Conservation (phyloP, 2,888 invertebrate genomes). For the Hofmannophila pseudospretella region DNA sequence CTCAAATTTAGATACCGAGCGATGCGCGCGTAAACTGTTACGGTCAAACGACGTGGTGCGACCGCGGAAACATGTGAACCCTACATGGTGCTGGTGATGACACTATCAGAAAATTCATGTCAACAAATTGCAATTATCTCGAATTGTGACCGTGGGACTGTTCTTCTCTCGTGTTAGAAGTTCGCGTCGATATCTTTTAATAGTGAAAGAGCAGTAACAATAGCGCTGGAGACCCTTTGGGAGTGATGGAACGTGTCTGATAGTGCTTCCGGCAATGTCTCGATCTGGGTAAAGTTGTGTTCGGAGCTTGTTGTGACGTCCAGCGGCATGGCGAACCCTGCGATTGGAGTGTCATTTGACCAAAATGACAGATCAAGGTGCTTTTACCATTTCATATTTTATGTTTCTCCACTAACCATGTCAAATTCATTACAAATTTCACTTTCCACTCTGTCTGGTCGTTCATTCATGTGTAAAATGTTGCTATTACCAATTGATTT, state of each 20-base stretch:
- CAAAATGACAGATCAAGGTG: slow-evolving; percentile 82
- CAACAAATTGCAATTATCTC: slow-evolving; percentile 62
- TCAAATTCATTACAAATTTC: too few relatives aligned
- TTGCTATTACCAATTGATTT: too few relatives aligned
- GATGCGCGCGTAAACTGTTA: slow-evolving; percentile 42
- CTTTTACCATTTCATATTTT: background rate
- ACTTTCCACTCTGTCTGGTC: too few relatives aligned
- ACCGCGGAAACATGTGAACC: slow-evolving; percentile 71
- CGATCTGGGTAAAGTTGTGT: slow-evolving; percentile 39
- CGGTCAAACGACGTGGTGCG: slow-evolving; percentile 40
- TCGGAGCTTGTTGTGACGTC: slow-evolving; percentile 25
- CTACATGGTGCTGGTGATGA: slow-evolving; percentile 48
- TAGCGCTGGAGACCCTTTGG: slow-evolving; percentile 29
- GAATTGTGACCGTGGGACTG: slow-evolving; percentile 32
- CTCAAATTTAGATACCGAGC: slow-evolving; percentile 46
- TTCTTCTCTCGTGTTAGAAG: slow-evolving; percentile 23
- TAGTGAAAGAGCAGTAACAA: slow-evolving; percentile 15
- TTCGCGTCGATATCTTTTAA: slow-evolving; percentile 20
- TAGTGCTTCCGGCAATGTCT: slow-evolving; percentile 55
- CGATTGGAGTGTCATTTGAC: slow-evolving; percentile 83
- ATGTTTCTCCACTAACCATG: background rate
- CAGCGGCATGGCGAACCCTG: slow-evolving; percentile 64
- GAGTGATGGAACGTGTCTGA: slow-evolving; percentile 39
- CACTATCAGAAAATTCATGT: slow-evolving; percentile 47
- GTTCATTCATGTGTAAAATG: too few relatives aligned